Evolutionary conservation across 2,113 vertebrate genomes (phyloP), one percentile per base, ranked within the genome.

Genomic region (Prionailurus bengalensis): DNA sequence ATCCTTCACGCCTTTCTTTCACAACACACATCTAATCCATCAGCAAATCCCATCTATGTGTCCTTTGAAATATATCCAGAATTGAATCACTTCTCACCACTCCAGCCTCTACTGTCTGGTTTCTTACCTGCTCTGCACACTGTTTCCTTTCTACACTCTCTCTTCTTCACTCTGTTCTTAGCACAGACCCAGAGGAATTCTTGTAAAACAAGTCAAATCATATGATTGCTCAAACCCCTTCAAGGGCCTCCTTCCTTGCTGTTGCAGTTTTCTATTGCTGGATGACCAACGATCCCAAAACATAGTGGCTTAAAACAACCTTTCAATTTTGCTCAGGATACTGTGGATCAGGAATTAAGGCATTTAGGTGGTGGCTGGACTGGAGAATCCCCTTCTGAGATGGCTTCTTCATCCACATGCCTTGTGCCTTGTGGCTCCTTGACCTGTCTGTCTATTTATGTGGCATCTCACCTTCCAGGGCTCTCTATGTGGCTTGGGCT

Each of bases 201-300:
- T 93, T 55, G 3, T 61, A 93, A 93, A 91, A 74, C 78, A 79
- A 21, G 51, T 96, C 53, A 61, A 91, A 93, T 78, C 51, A 71
- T 55, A 48, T 51, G 39, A 68, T n/a, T 96, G 95, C 73, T 94
- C 89, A 91, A 42, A 84, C 90, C 33, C 48, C 42, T 94, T 76
- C 31, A 36, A 5, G n/a, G 70, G 25, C 23, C 6, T 31, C 53
- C 84, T 68, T 29, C 48, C 29, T 84, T 45, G 5, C 68, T 58
- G 3, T 63, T 73, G 27, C 27, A 29, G 9, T 39, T 27, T 10
- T 39, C 55, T 58, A 19, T 70, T 61, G 45, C 53, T 45, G 7
- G 9, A 45, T 61, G 63, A 55, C 25, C 39, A 81, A 45, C 31
- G 36, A 39, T 42, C 55, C 79, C 33, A 42, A 79, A 71, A 17